Evolutionary conservation across 2,888 invertebrate species (phyloP), one percentile per base, ranked within the genome.

Genomic region (Actias luna): DNA sequence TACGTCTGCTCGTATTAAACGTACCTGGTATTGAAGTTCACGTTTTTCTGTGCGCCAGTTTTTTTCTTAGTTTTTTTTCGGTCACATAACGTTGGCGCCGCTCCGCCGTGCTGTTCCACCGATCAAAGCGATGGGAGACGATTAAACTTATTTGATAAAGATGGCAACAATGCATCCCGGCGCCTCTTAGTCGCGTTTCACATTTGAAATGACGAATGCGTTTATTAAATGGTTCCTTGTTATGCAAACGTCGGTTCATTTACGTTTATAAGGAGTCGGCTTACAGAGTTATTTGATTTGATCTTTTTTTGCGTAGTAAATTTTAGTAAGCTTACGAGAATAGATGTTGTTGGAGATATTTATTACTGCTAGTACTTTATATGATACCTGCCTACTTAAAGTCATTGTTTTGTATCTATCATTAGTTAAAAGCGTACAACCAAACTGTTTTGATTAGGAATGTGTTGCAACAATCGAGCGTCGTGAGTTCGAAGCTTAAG

Each of bases 91-190:
- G 14, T 80, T 80, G 87, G 87, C 87, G 87, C 87, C 85, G 81
- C 64, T 66, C 65, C 67, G 66, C 61, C 68, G 67, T 69, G 74
- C 68, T 75, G 71, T 71, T 74, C 66, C 77, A 75, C 75, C 76
- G 83, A 87, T 89, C 87, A 84, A 85, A 87, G 80, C 83, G 85
- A 88, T 86, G 80, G 79, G 76, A 78, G 79, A 78, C 83, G 84
- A 87, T 85, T 83, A 82, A 80, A 75, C 70, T 80, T 76, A 73
- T 73, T 77, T 75, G 79, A 79, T 83, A 76, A 80, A 78, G 74
- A 74, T 69, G 74, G 69, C 67, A 71, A 76, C 77, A 79, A 76
- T 75, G 74, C 72, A 64, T 65, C 59, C 68, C 69, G 80, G 80
- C 78, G 80, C 80, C 81, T 73, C 65, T 62, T 68, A 74, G 80